Conservation (phyloP, 2,888 invertebrate genomes). For the Megastigmus dorsalis region DNA sequence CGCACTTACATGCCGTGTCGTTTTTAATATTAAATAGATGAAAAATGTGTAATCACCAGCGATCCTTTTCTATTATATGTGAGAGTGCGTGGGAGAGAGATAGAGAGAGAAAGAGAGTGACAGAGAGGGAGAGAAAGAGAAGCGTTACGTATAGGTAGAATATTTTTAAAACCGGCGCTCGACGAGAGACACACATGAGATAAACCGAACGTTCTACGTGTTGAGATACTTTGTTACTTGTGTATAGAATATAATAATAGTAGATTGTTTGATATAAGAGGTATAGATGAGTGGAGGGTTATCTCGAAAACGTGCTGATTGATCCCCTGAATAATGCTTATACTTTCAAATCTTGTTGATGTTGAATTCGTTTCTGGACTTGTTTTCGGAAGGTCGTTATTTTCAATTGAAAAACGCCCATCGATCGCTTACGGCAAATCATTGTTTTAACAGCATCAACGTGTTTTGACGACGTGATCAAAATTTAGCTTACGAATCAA, state of each 20-base stretch:
- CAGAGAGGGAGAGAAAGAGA: background rate
- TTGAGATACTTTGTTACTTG: slow-evolving; percentile 44
- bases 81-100: background rate
- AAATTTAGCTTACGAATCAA: slow-evolving; percentile 9
- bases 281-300: background rate
- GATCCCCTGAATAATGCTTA: slow-evolving; percentile 47
- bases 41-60: slow-evolving; percentile 5
- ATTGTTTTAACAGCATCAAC: slow-evolving; percentile 10
- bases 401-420: background rate
- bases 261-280: slow-evolving; percentile 38
- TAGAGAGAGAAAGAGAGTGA: background rate
- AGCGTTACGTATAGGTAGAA: slow-evolving; percentile 21
- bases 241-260: slow-evolving; percentile 42
- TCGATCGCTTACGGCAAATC: slow-evolving; percentile 26
- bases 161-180: slow-evolving; percentile 32
- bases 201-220: slow-evolving; percentile 7
- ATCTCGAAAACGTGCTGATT: slow-evolving; percentile 38
- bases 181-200: background rate
- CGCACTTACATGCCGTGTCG: slow-evolving; percentile 18
- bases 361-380: slow-evolving; percentile 32
- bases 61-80: slow-evolving; percentile 28
- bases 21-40: slow-evolving; percentile 22
- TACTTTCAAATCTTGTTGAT: slow-evolving; percentile 28
- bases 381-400: slow-evolving; percentile 43
- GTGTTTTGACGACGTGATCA: slow-evolving; percentile 8